Base-by-base conservation (phyloP, 2,888 invertebrate genomes). In the Drosophila kuntzei region DNA sequence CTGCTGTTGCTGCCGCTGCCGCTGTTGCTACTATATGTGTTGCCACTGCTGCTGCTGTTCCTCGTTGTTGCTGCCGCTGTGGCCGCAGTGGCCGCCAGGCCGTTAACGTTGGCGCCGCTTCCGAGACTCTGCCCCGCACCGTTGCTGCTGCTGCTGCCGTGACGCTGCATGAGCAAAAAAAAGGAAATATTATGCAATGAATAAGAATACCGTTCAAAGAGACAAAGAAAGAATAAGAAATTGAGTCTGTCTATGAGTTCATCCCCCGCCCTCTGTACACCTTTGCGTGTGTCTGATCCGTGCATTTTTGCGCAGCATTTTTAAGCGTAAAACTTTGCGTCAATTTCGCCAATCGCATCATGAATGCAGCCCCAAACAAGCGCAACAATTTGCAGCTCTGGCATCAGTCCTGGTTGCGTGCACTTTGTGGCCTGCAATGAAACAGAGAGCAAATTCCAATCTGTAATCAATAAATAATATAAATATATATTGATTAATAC, bases 261-360 rank as follows among this genome's bases (percentile, higher is more conserved):
- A n/a, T 49, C 1, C 18, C 18, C 12, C 12, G 11, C 18, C 41
- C 18, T 22, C 18, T 29, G 1, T 8, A 37, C 25, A 85, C 86
- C 88, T 87, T 85, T 66, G 43, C 71, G 39, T 79, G 79, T 54
- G 79, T 54, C 59, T 79, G 85, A 47, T 79, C 70, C 68, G 82
- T 71, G 68, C 79, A 76, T 80, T 90, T 91, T 20, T 89, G 89
- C 70, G 85, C 70, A 66, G 79, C 88, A 87, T 90, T 91, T 77
- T 88, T 90, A 49, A 91, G 76, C 65, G 85, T 83, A 64, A 91
- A 91, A 72, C 89, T 89, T 71, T 90, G 87, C 43, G 91, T 80
- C 43, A 91, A 75, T 76, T 90, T 91, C 32, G 91, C 89, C 83
- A 92, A 76, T 71, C 91, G 90, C 91, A 92, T 91, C 79, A 64